Base-by-base conservation (phyloP, 2,113 vertebrate genomes). In the Willisornis vidua region DNA sequence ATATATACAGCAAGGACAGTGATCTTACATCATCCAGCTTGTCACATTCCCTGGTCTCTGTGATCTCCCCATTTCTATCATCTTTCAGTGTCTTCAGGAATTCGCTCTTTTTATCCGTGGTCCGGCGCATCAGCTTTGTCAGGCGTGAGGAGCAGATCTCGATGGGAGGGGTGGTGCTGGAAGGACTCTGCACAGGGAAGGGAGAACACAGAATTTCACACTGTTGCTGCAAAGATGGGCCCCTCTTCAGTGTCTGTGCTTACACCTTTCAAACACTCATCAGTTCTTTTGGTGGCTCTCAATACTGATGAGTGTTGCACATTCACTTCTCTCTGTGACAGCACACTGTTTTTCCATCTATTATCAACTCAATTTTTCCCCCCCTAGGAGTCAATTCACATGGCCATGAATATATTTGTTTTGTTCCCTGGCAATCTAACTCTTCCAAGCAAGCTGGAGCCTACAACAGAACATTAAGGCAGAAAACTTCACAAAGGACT, bases 71-170 rank as follows among this genome's bases (percentile, higher is more conserved):
- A 6, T 99, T 99, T 78, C 98, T 98, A 88, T 99, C 99, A 89
- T 99, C 99, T 96, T 99, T 99, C 92, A 99, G 98, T 85, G 99
- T 97, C 97, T 99, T 99, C 94, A 99, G 98, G 94, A 99, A 99
- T 93, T 99, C 99, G 2, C 99, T 99, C 98, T 99, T 99, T 59
- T 99, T 99, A 97, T 99, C 99, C 2, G 99, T 99, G 96, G 98
- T 98, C 61, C 99, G 98, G 25, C 99, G 99, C 98, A 99, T 99
- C 98, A 99, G 97, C 97, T 99, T 99, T 20, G 97, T 98, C 96
- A 99, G 98, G 91, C 99, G 98, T 23, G 99, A 99, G 37, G 99
- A 99, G 94, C 98, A 99, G 85, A 99, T 99, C 98, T 99, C 99
- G 55, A 99, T 99, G 41, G 99, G 99, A 97, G 99, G 99, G 90